Base-by-base conservation (phyloP, 2,113 vertebrate species). In the Ceyx cyanopectus region DNA sequence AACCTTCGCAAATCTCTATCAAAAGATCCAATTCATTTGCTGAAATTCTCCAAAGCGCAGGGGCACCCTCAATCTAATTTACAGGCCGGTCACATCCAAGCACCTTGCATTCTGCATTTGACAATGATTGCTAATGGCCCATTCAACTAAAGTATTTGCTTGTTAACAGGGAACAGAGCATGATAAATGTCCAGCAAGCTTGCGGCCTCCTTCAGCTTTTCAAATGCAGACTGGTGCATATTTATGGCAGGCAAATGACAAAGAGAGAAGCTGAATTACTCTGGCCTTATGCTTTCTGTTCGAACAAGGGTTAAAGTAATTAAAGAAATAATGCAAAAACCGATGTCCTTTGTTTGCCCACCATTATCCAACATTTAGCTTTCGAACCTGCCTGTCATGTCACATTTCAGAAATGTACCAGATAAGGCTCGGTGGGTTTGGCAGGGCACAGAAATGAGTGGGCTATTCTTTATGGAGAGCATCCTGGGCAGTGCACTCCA, bases 71-170 rank as follows among this genome's bases (percentile, higher is more conserved):
- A 66, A 27, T 94, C 94, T 98, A 91, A 97, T 98, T 97, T 96
- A 96, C 91, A 98, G 90, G 94, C 97, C 65, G 75, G 94, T 98
- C 97, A 98, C 98, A 98, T 98, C 97, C 94, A 87, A 95, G 94
- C 96, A 98, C 97, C 97, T 98, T 97, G 95, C 96, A 96, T 98
- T 98, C 96, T 97, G 57, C 94, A 83, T 97, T 94, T 97, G 97
- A 98, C 98, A 98, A 97, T 98, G 98, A 98, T 98, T 97, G 97
- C 97, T 98, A 97, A 98, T 98, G 97, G 97, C 96, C 97, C 96
- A 98, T 98, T 98, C 97, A 98, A 58, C 96, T 94, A 96, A 97
- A 97, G 97, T 98, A 97, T 98, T 98, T 98, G 97, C 98, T 98
- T 98, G 98, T 98, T 98, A 98, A 96, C 97, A 89, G 96, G 95